Conservation (phyloP, 1,140 invertebrate genomes). For the Brachionus rubens region DNA sequence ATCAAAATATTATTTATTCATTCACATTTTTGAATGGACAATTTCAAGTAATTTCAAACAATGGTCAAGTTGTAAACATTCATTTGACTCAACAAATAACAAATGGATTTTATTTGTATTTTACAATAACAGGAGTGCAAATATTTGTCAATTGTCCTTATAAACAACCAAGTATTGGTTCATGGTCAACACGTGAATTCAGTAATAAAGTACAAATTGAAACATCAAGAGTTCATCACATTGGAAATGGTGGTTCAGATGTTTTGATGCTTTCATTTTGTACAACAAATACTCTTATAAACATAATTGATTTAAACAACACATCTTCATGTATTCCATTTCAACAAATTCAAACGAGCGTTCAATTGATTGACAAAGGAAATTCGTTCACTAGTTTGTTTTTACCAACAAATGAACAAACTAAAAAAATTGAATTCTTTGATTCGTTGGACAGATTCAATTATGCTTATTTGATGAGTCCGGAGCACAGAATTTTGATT, state of each 20-base stretch:
- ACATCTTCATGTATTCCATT: neutral
- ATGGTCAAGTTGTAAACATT: neutral
- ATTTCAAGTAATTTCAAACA: neutral
- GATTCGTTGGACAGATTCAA: neutral
- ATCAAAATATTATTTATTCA: neutral
- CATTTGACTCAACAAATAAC: neutral
- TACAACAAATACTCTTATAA: neutral
- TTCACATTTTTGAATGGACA: neutral
- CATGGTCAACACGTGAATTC: neutral
- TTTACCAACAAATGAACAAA: neutral
- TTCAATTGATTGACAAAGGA: neutral
- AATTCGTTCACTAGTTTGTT: neutral
- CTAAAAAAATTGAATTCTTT: neutral
- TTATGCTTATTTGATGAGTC: neutral
- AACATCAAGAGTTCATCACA: neutral
- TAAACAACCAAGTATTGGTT: neutral
- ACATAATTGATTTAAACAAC: neutral
- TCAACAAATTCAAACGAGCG: neutral
- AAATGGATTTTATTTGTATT: neutral
- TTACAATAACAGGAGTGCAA: neutral
- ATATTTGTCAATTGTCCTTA: neutral
- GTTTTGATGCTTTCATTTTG: neutral
- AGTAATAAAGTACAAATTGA: neutral
- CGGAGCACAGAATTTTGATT: neutral
- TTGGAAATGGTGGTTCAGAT: neutral